These are phyloP conservation scores for Julus scandinavius DNA, from an alignment of 2,888 invertebrate genomes.

Conservation along the genomic window DNA sequence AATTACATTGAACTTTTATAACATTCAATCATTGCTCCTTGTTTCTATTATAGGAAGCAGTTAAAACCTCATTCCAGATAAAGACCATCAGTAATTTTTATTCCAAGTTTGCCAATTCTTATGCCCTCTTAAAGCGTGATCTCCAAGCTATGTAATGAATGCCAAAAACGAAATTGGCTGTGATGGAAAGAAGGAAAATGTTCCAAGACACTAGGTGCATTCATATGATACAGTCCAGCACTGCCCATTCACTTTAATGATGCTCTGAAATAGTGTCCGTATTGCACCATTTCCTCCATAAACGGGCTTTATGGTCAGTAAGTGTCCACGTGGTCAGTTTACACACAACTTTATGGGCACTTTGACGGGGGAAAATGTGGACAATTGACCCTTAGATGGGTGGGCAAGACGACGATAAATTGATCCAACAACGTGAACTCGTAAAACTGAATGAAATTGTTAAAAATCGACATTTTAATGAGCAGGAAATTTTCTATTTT, in stretches of 20 bases:
- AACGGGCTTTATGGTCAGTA: slow-evolving; percentile 16
- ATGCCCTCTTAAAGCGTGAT: neutral
- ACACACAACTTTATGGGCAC: slow-evolving; percentile 24
- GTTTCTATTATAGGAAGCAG: neutral
- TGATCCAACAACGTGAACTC: neutral
- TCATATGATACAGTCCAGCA: neutral
- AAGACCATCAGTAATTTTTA: neutral
- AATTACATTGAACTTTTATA: neutral
- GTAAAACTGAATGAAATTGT: slow-evolving; percentile 42
- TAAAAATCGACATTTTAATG: too few species aligned
- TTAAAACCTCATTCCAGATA: neutral
- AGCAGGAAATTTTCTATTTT: too few species aligned
- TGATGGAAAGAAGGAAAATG: neutral
- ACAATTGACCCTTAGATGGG: slow-evolving; percentile 30
- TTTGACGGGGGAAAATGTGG: neutral
- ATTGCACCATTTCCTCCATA: slow-evolving; percentile 3
- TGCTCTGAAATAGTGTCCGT: slow-evolving; percentile 39
- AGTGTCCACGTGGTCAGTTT: slow-evolving; percentile 42
- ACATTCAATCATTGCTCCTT: neutral
- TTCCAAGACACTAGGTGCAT: neutral
- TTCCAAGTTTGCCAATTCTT: neutral
- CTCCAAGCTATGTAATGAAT: neutral
- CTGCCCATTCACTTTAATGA: slow-evolving; percentile 23
- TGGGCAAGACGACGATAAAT: neutral
- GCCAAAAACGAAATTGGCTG: neutral